Evolutionary conservation across 1,140 invertebrate genomes (phyloP).

Genomic region (Ceratosolen solmsi): DNA sequence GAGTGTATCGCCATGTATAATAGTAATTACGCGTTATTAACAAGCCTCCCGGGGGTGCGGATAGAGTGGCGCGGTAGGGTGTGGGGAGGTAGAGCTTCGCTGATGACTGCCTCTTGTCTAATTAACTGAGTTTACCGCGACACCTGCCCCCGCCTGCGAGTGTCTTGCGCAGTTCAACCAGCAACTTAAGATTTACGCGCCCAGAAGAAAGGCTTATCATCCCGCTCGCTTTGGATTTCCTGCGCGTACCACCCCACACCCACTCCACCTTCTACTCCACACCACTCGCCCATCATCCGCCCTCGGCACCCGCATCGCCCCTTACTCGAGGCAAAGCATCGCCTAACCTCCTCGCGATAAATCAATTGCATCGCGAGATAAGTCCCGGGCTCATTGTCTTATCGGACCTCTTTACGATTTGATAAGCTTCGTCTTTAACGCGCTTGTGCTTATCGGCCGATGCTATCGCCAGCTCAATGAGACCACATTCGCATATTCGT

Average conservation of each 20-base stretch:
- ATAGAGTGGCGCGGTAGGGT: constrained; percentile 48
- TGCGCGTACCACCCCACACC: neutral
- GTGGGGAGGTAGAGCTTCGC: constrained; percentile 10
- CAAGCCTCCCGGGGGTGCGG: constrained; percentile 69
- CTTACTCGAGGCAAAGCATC: too few relatives aligned
- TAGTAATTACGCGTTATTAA: constrained; percentile 75
- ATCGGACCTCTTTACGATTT: neutral
- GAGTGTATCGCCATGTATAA: constrained; percentile 75
- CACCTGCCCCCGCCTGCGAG: constrained; percentile 66
- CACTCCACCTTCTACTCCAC: neutral
- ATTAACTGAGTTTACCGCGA: constrained; percentile 75
- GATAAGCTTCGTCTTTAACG: neutral
- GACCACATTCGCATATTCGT: too few relatives aligned
- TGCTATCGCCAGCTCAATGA: too few relatives aligned
- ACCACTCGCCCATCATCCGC: neutral
- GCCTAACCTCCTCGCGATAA: neutral
- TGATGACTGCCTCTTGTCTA: constrained; percentile 74
- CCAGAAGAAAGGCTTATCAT: constrained; percentile 61
- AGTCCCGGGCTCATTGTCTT: neutral
- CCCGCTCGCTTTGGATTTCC: neutral
- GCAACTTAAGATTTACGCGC: constrained; percentile 72
- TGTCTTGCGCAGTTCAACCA: constrained; percentile 70
- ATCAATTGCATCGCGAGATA: neutral
- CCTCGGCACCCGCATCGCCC: neutral
- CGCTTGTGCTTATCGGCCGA: too few relatives aligned